phyloP scores from a whole-genome alignment of 2,113 vertebrate genomes.

The Leucosticte australis region DNA sequence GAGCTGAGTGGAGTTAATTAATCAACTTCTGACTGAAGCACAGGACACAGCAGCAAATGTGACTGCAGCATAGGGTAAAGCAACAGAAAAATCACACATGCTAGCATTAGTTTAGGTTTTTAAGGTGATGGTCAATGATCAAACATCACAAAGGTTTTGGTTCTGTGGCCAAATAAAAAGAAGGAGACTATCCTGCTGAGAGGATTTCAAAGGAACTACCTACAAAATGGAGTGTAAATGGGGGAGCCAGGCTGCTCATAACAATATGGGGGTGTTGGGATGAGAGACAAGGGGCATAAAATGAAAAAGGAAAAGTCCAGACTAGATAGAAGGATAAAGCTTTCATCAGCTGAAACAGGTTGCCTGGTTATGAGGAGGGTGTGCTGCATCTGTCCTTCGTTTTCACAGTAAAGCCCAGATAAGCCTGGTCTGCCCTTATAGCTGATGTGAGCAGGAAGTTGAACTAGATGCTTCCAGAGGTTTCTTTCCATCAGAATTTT shows the following conservation, averaged over 20 bases:
- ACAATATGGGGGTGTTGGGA: rapidly evolving
- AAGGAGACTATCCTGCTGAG: not conserved
- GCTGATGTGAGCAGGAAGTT: not conserved
- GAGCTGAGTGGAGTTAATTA: not conserved
- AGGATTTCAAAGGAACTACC: not conserved
- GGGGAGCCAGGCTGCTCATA: not conserved
- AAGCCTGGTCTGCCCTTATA: not conserved
- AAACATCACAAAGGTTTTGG: not conserved
- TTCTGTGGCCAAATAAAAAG: not conserved
- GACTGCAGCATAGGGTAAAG: not conserved
- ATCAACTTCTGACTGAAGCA: not conserved
- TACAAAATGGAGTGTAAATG: not conserved
- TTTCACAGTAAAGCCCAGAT: not conserved
- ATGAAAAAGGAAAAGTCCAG: not conserved
- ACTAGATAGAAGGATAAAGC: not conserved
- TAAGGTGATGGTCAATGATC: not conserved
- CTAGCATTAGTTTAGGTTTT: not conserved
- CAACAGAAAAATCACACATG: not conserved
- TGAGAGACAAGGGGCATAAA: not conserved
- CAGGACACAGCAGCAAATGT: not conserved
- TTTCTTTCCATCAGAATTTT: not conserved
- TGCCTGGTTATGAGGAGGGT: not conserved
- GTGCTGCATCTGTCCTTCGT: not conserved
- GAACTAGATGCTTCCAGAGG: not conserved
- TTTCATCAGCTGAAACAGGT: not conserved